These are phyloP conservation scores for Meteorus colon DNA, from an alignment of 2,888 invertebrate genomes.

Conservation along the genomic window DNA sequence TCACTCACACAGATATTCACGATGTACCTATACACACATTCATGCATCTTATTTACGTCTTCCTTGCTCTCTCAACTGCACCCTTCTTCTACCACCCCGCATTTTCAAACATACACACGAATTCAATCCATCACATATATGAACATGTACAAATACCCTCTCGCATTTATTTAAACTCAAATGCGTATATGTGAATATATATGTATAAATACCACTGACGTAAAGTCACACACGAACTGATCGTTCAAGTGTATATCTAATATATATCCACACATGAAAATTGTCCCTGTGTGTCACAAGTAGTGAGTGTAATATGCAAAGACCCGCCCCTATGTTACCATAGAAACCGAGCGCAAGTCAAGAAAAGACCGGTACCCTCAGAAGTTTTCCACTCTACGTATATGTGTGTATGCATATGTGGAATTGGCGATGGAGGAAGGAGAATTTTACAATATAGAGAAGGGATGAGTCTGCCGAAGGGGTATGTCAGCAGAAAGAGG, in stretches of 20 bases:
- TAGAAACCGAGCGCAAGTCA: constrained; percentile 65
- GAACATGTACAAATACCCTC: constrained; percentile 13
- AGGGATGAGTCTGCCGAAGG: constrained; percentile 36
- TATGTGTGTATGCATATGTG: constrained; percentile 13
- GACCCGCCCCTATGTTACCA: constrained; percentile 71
- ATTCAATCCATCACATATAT: constrained; percentile 25
- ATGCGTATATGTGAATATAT: background rate
- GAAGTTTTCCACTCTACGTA: constrained; percentile 46
- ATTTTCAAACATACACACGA: constrained; percentile 11
- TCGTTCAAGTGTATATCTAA: constrained; percentile 20
- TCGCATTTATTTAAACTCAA: constrained; percentile 34
- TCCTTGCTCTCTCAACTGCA: background rate
- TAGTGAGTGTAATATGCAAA: constrained; percentile 72
- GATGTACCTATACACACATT: constrained; percentile 17
- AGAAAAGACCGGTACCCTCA: constrained; percentile 59
- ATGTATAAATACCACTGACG: constrained; percentile 19
- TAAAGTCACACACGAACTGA: constrained; percentile 12
- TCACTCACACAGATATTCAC: constrained; percentile 3
- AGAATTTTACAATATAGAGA: constrained; percentile 35
- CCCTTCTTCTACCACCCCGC: too few species aligned
- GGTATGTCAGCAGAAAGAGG: constrained; percentile 17
- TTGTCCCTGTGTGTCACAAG: constrained; percentile 66
- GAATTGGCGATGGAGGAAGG: constrained; percentile 47
- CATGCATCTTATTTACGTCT: constrained; percentile 11
- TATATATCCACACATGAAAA: constrained; percentile 42